phyloP scores from a whole-genome alignment of 2,888 invertebrate genomes.

The Gisinianus flammeolus region DNA sequence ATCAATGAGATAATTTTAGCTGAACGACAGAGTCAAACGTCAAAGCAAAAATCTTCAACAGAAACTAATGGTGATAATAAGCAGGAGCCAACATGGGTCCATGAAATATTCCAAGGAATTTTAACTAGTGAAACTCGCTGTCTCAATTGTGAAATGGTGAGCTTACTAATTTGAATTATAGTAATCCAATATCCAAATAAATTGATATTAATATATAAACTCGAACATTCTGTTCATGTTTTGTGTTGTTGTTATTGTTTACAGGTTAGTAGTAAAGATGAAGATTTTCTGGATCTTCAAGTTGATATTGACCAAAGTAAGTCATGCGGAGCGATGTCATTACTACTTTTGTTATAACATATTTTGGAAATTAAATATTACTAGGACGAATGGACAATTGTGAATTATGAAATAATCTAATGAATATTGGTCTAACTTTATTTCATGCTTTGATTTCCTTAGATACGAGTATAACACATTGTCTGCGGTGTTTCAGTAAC shows the following conservation, averaged over 20 bases:
- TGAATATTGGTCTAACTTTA: too few species aligned
- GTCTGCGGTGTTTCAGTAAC: slow-evolving; percentile 95
- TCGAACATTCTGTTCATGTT: background rate
- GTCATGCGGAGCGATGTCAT: too few species aligned
- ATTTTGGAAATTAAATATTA: too few species aligned
- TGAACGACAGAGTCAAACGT: slow-evolving; percentile 68
- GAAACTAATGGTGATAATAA: slow-evolving; percentile 46
- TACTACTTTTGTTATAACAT: too few species aligned
- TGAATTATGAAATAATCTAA: too few species aligned
- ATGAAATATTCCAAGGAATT: slow-evolving; percentile 99
- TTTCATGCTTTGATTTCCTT: too few species aligned
- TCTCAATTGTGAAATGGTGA: slow-evolving; percentile 97
- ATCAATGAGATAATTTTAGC: slow-evolving; percentile 97
- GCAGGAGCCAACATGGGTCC: slow-evolving; percentile 97
- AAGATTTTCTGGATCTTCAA: slow-evolving; percentile 98
- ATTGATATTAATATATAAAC: background rate
- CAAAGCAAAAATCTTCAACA: slow-evolving; percentile 44
- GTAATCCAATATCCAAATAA: background rate
- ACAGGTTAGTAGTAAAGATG: slow-evolving; percentile 92
- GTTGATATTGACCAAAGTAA: slow-evolving; percentile 99
- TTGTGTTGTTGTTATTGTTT: background rate
- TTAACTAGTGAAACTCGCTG: slow-evolving; percentile 98
- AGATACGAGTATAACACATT: slow-evolving; percentile 99
- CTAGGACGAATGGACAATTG: too few species aligned
- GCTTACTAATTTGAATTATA: background rate